Evolutionary conservation across 2,797 vertebrate genomes (phyloP).

Genomic region (Schizothorax lantsangensis): DNA sequence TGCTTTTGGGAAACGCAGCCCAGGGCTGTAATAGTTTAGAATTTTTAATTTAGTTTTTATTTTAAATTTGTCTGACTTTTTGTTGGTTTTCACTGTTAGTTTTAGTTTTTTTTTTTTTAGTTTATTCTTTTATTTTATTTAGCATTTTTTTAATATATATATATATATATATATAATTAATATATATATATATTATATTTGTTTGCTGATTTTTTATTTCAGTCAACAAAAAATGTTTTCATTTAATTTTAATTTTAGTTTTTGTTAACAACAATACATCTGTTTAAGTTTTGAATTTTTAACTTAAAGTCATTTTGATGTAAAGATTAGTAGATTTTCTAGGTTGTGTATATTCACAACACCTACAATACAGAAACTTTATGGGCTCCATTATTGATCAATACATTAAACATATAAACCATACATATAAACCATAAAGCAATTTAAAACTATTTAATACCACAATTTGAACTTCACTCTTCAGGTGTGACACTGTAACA

Average conservation of each 20-base stretch:
- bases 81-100: background rate
- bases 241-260: background rate
- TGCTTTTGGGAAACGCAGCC: no score
- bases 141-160: background rate
- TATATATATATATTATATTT: no score
- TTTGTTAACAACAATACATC: background rate
- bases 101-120: background rate
- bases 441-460: background rate
- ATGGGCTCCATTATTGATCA: background rate
- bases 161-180: no score
- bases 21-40: background rate
- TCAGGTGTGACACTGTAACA: constrained; percentile 95
- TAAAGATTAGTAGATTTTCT: background rate
- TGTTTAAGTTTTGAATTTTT: background rate
- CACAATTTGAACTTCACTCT: constrained; percentile 10
- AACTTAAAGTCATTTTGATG: background rate
- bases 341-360: background rate
- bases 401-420: background rate
- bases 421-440: background rate
- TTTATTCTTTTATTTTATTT: background rate
- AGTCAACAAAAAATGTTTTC: background rate
- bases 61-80: background rate
- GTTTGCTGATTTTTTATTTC: background rate
- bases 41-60: background rate
- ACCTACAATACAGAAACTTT: background rate